These are phyloP conservation scores for Melanargia galathea DNA, from an alignment of 2,888 invertebrate species.

Conservation along the genomic window DNA sequence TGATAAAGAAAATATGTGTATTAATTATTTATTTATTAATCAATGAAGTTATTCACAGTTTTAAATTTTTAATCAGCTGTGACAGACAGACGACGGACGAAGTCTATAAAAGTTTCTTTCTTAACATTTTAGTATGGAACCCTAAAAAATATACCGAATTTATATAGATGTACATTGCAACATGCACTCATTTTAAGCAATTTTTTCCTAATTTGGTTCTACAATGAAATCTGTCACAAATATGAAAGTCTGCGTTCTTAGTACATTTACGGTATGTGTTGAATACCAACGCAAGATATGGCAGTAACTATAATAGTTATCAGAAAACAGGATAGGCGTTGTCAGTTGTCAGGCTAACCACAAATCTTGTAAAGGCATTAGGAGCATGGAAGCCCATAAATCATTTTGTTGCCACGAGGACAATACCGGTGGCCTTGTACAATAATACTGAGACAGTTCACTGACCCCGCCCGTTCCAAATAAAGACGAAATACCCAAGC, in stretches of 20 bases:
- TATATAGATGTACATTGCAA: background rate
- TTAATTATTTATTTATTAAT: too few relatives aligned
- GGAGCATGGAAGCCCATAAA: conserved; percentile 44
- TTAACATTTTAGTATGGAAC: too few relatives aligned
- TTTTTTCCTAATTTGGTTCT: background rate
- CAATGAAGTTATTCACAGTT: too few relatives aligned
- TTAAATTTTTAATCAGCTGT: too few relatives aligned
- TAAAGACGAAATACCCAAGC: conserved; percentile 55
- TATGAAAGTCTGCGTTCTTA: background rate
- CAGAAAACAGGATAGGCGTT: conserved; percentile 24
- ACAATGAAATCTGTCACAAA: background rate
- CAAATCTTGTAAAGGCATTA: conserved; percentile 41
- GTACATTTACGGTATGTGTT: background rate
- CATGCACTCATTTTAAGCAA: background rate
- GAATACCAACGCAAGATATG: conserved; percentile 5
- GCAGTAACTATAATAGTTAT: conserved; percentile 11
- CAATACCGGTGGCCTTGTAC: conserved; percentile 65
- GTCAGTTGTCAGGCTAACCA: conserved; percentile 36
- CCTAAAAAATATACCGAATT: background rate
- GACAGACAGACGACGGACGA: too few relatives aligned
- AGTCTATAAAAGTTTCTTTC: too few relatives aligned
- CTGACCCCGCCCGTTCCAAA: conserved; percentile 56
- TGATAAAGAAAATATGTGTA: too few relatives aligned
- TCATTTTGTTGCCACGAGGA: conserved; percentile 48
- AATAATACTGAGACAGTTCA: conserved; percentile 55